Evolutionary conservation across 2,888 invertebrate genomes (phyloP).

Genomic region (Drosophila diplacantha): DNA sequence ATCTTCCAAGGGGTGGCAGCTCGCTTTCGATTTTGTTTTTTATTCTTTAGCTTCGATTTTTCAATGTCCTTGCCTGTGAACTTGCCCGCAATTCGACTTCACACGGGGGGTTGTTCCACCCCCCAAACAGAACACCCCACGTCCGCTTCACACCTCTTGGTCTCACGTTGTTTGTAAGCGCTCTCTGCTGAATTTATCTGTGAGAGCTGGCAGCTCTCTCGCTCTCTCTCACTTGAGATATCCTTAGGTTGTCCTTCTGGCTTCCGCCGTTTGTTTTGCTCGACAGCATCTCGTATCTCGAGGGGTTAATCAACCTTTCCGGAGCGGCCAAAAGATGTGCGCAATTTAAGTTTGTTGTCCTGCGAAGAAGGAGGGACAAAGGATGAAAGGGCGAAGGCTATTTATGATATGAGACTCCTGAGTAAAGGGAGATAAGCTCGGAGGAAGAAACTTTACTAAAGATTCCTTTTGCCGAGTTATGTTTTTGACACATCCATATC

Average conservation of each 20-base stretch:
- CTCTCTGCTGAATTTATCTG: slow-evolving; percentile 63
- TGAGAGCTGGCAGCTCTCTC: slow-evolving; percentile 21
- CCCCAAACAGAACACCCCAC: slow-evolving; percentile 1
- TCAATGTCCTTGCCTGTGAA: slow-evolving; percentile 50
- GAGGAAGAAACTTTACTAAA: slow-evolving; percentile 19
- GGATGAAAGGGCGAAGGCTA: slow-evolving; percentile 36
- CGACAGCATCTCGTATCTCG: slow-evolving; percentile 51
- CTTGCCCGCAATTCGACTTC: slow-evolving; percentile 67
- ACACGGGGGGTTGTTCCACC: slow-evolving; percentile 58
- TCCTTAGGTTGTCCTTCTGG: slow-evolving; percentile 32
- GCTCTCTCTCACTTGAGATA: background rate
- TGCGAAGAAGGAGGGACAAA: slow-evolving; percentile 14
- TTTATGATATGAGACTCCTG: slow-evolving; percentile 41
- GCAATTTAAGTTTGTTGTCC: slow-evolving; percentile 37
- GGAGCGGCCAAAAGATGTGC: slow-evolving; percentile 20
- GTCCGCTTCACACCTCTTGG: slow-evolving; percentile 36
- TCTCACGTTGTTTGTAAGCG: slow-evolving; percentile 17
- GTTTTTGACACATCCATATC: background rate
- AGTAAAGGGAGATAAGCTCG: slow-evolving; percentile 28
- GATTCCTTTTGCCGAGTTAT: background rate
- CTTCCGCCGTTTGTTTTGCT: slow-evolving; percentile 27
- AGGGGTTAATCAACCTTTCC: slow-evolving; percentile 64
- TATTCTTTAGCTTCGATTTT: slow-evolving; percentile 46
- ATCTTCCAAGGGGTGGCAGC: slow-evolving; percentile 15
- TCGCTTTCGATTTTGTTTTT: slow-evolving; percentile 63